Percentiles rank a stretch among this genome's conserved stretches.
phyloP scores from a whole-genome alignment of 2,797 vertebrate genomes.

The Lepus oiostolus region DNA sequence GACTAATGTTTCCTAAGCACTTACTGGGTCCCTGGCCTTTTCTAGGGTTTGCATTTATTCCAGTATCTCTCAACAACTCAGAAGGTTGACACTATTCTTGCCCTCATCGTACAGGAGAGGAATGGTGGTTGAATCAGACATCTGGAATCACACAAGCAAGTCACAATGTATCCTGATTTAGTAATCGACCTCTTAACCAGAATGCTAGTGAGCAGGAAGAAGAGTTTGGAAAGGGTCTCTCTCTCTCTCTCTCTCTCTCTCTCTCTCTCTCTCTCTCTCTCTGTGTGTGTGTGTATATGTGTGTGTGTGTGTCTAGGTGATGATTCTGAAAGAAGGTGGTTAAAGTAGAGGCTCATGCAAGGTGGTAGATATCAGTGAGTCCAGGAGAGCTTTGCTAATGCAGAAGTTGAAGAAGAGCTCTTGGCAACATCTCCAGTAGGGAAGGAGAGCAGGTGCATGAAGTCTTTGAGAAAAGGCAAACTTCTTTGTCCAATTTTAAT shows the following conservation, averaged over 20 bases:
- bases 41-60: not conserved
- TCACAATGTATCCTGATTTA: not conserved
- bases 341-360: rapidly evolving
- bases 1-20: too few species aligned
- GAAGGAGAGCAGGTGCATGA: not conserved
- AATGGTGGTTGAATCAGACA: not conserved
- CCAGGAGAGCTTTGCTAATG: not conserved
- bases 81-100: too few species aligned
- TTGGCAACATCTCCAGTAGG: not conserved
- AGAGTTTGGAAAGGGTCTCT: not conserved
- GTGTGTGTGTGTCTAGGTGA: too few species aligned
- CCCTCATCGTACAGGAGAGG: not conserved
- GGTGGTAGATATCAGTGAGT: not conserved
- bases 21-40: not conserved
- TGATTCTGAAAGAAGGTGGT: not conserved
- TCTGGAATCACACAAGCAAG: not conserved
- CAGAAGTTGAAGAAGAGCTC: not conserved
- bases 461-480: not conserved
- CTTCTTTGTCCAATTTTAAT: not conserved
- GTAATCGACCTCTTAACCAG: too few species aligned
- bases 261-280: too few species aligned
- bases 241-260: too few species aligned
- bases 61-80: not conserved
- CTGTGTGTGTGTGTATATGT: not conserved
- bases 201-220: not conserved